A percentile compares a stretch with the other conserved stretches of the same genome.
phyloP scores from a whole-genome alignment of 2,113 vertebrate genomes.

The Sus scrofa region T2T-Sscrofa CM000824.6:120731001-120731500 shows the following conservation, averaged over 20 bases:
- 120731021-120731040: too few species aligned
- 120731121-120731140: too few species aligned
- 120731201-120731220: background rate
- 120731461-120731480: background rate
- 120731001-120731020: too few species aligned
- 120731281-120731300: conserved; percentile 38
- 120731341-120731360: background rate
- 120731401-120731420: conserved; percentile 42
- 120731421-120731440: background rate
- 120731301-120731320: background rate
- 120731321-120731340: background rate
- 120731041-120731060: too few species aligned
- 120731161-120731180: background rate
- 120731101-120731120: too few species aligned
- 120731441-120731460: background rate
- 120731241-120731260: conserved; percentile 14
- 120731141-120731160: background rate
- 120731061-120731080: too few species aligned
- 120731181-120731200: background rate
- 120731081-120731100: too few species aligned
- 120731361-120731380: background rate
- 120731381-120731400: background rate
- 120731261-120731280: conserved; percentile 5
- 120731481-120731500: background rate
- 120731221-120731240: background rate